Conservation (phyloP, 92 coral and sea anemone genomes). For the Phenganax subtilis region DNA sequence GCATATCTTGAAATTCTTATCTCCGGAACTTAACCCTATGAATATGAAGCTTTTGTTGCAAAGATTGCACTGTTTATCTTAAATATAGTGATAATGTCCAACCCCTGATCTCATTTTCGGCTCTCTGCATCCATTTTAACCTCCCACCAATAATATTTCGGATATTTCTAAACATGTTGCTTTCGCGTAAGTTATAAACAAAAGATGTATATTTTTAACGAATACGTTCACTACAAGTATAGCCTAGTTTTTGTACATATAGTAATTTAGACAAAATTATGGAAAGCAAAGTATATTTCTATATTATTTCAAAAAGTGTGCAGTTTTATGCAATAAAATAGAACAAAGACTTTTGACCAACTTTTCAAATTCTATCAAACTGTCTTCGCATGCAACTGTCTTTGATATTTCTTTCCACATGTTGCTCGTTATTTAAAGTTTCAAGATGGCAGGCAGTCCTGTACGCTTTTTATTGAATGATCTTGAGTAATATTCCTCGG, state of each 20-base stretch:
- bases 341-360: too few species aligned
- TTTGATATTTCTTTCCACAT: background rate
- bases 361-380: background rate
- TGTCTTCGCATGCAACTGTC: background rate
- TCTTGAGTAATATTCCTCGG: conserved; percentile 1
- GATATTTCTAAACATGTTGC: background rate
- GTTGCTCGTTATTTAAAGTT: background rate
- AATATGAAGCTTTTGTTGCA: too few species aligned
- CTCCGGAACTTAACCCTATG: too few species aligned
- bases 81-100: too few species aligned
- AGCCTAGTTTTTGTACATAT: conserved; percentile 10
- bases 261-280: background rate
- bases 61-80: too few species aligned
- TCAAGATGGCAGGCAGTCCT: background rate
- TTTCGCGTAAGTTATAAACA: conserved; percentile 9
- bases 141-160: background rate
- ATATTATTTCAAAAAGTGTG: too few species aligned
- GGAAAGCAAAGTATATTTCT: conserved; percentile 8
- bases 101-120: too few species aligned
- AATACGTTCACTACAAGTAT: background rate
- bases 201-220: conserved; percentile 13
- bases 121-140: too few species aligned
- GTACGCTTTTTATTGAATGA: conserved; percentile 3
- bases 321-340: too few species aligned
- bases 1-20: too few species aligned